Evolutionary conservation across 2,888 invertebrate genomes (phyloP), one percentile per base, ranked within the genome.

Genomic region (Athalia cordata): DNA sequence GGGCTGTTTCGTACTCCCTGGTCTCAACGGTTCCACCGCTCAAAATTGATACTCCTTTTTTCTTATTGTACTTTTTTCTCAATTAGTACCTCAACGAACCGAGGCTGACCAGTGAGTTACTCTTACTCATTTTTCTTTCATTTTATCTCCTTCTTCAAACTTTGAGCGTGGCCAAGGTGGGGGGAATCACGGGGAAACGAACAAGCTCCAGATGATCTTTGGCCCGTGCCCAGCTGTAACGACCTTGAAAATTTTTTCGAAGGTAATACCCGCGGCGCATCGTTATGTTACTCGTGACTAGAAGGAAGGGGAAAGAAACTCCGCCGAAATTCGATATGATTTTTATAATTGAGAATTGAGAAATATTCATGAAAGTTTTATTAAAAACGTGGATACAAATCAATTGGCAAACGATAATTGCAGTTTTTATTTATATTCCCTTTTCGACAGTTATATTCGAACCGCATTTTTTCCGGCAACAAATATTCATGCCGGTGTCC

Each of bases 61-160:
- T 82, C 74, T 80, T 75, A 66, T 67, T 78, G 72, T 80, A 80
- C 78, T 78, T 79, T 82, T 81, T 82, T 84, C 84, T 87, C 88
- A 88, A 88, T 88, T 87, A 87, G 87, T 86, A 85, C 84, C 83
- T 29, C 62, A 15, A 59, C 68, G 43, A 68, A n/a, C n/a, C 45
- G 57, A 43, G 59, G 4, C 13, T 64, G 29, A 13, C 52, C 43
- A 5, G 68, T 55, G 64, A 43, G 64, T 29, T 7, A 5, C 52
- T 55, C 52, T 29, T 43, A 72, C 47, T 72, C 59, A n/a, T 62
- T 50, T 62, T 45, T 29, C 62, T 64, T 29, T 62, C 11, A n/a
- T 50, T 50, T 50, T n/a, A 50, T 64, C 13, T 13, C 49, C 13
- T 9, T 50, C 13, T 9, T 50, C 50, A 13, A 15, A 47, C n/a